Conservation (phyloP, 2,888 invertebrate genomes). For the Osedax frankpressi region DNA sequence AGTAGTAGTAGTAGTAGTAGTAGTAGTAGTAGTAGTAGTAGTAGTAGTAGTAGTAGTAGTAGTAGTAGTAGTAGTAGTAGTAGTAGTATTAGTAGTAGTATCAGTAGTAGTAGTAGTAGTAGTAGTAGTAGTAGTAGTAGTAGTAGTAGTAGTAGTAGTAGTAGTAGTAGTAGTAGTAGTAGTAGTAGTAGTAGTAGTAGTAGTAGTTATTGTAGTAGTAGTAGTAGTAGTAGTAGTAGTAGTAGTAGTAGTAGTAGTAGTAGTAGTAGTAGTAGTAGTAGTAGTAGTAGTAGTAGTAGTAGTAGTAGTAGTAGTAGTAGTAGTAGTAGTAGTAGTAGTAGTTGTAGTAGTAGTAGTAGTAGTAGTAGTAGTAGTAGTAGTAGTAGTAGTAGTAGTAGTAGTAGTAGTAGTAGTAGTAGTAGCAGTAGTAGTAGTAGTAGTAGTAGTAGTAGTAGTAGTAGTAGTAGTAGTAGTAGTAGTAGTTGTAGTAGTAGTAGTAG, state of each 20-base stretch:
- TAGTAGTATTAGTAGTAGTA: slow-evolving; percentile 21
- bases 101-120: slow-evolving; percentile 23
- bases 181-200: slow-evolving; percentile 24
- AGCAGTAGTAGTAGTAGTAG: slow-evolving; percentile 23
- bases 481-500: slow-evolving; percentile 20
- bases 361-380: slow-evolving; percentile 23
- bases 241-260: slow-evolving; percentile 25
- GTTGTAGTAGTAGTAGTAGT: slow-evolving; percentile 23
- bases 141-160: slow-evolving; percentile 25
- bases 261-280: slow-evolving; percentile 23
- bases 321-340: slow-evolving; percentile 20
- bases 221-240: slow-evolving; percentile 21
- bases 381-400: slow-evolving; percentile 21
- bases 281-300: slow-evolving; percentile 22
- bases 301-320: slow-evolving; percentile 21
- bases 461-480: slow-evolving; percentile 21
- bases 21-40: slow-evolving; percentile 21
- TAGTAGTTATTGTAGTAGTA: slow-evolving; percentile 22
- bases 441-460: slow-evolving; percentile 22
- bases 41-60: slow-evolving; percentile 24
- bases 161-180: slow-evolving; percentile 21
- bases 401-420: slow-evolving; percentile 25
- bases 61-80: slow-evolving; percentile 23
- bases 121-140: slow-evolving; percentile 22
- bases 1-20: slow-evolving; percentile 24